Evolutionary conservation across 2,113 vertebrate genomes (phyloP), one percentile per base, ranked within the genome.

Genomic region (Dicentrarchus labrax): DNA sequence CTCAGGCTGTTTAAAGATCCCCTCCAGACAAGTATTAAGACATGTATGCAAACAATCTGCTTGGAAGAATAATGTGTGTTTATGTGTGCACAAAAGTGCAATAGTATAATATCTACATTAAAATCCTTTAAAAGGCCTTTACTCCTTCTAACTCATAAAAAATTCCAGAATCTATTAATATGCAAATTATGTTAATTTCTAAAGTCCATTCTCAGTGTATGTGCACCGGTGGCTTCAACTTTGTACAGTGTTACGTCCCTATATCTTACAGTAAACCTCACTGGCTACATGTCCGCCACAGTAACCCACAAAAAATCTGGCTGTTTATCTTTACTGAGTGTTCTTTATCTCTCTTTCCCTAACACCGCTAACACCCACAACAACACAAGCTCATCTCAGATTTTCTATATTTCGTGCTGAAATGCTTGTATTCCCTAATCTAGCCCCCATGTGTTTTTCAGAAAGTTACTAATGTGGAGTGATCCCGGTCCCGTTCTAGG

Each of bases 391-490:
- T 66, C 68, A 15, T 17, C 30, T 54, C 48, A 74, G n/a, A n/a
- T 68, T 60, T 62, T 24, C 24, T 53, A 8, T 24, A 5, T 62
- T 73, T 62, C 30, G 6, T n/a, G 62, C n/a, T 66, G 56, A 78
- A 88, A 80, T 62, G 62, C 48, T 77, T 80, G 48, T 12, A 68
- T 50, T 51, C 66, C 51, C 30, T 85, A 84, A 88, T 87, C 85
- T 82, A 71, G 75, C 66, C 82, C 86, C 68, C 82, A 78, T 82
- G 86, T 84, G 84, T 30, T 70, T 74, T 66, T 38, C 51, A 85
- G 83, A 69, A 83, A 76, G 81, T 82, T 78, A 45, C 61, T 79
- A 78, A 80, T 84, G 71, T 66, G 41, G 56, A 88, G 62, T 57
- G 57, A 88, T 86, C 76, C 71, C 2, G 8, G 60, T 81, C 82